These are phyloP conservation scores for Paradisaea rubra DNA, from an alignment of 2,113 vertebrate species.

Conservation along the genomic window DNA sequence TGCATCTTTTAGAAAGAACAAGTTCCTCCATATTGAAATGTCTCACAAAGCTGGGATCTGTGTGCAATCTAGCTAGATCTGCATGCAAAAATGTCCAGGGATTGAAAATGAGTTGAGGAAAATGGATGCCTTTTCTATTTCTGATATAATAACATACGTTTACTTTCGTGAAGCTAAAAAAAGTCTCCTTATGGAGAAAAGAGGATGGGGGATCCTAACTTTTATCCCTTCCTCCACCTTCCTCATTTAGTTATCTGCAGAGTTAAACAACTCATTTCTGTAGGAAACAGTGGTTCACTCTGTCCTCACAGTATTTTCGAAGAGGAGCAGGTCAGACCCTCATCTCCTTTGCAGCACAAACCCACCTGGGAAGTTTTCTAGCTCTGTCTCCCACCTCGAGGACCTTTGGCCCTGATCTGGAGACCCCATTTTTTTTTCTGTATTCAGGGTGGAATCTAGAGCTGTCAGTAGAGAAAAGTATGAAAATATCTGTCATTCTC, in stretches of 20 bases:
- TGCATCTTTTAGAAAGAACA: not conserved
- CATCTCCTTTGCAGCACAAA: not conserved
- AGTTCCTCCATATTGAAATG: not conserved
- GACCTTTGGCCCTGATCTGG: not conserved
- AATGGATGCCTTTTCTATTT: not conserved
- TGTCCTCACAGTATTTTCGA: not conserved
- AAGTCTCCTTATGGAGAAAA: not conserved
- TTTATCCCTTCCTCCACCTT: not conserved
- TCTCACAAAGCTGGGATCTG: not conserved
- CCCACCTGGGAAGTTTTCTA: not conserved
- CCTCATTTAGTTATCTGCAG: not conserved
- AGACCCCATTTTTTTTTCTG: accelerated
- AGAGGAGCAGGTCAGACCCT: not conserved
- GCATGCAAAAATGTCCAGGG: not conserved
- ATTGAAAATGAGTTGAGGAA: not conserved
- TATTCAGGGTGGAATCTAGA: not conserved
- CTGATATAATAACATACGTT: not conserved
- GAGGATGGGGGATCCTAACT: not conserved
- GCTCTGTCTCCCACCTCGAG: not conserved
- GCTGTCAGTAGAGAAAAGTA: not conserved
- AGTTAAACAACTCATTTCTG: not conserved
- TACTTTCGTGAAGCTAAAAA: not conserved
- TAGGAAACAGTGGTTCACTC: not conserved
- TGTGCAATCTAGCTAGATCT: not conserved
- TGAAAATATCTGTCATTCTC: not conserved